phyloP scores from a whole-genome alignment of 1,140 invertebrate species.

The Halesus radiatus region DNA sequence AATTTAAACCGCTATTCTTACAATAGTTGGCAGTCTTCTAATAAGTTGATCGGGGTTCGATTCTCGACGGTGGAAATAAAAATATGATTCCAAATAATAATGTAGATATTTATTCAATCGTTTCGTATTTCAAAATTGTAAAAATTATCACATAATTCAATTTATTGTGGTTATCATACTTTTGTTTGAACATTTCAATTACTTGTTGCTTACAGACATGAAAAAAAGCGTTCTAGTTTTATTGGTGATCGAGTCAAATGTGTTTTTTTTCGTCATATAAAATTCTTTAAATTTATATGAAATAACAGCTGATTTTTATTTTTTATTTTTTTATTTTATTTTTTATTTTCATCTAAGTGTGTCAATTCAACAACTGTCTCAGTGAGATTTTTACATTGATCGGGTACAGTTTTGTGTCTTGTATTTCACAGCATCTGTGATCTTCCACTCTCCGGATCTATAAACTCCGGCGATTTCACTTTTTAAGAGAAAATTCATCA shows the following conservation, averaged over 20 bases:
- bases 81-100: too few species aligned
- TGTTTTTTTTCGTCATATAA: neutral
- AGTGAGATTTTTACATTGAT: neutral
- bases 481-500: constrained; percentile 2
- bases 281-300: neutral
- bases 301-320: too few species aligned
- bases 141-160: too few species aligned
- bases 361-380: constrained; percentile 7
- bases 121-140: too few species aligned
- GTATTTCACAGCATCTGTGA: neutral
- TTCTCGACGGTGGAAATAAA: too few species aligned
- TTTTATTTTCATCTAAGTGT: neutral
- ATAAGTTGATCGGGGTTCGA: too few species aligned
- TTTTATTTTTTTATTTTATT: too few species aligned
- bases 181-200: neutral
- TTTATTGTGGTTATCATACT: too few species aligned
- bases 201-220: neutral
- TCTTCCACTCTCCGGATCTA: neutral
- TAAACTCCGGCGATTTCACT: neutral
- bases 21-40: too few species aligned
- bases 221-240: constrained; percentile 4
- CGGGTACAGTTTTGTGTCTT: neutral
- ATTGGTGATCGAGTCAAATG: neutral
- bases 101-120: too few species aligned
- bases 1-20: too few species aligned